Evolutionary conservation across 2,113 vertebrate species (phyloP), one percentile per base, ranked within the genome.

Genomic region (Salminus brasiliensis): DNA sequence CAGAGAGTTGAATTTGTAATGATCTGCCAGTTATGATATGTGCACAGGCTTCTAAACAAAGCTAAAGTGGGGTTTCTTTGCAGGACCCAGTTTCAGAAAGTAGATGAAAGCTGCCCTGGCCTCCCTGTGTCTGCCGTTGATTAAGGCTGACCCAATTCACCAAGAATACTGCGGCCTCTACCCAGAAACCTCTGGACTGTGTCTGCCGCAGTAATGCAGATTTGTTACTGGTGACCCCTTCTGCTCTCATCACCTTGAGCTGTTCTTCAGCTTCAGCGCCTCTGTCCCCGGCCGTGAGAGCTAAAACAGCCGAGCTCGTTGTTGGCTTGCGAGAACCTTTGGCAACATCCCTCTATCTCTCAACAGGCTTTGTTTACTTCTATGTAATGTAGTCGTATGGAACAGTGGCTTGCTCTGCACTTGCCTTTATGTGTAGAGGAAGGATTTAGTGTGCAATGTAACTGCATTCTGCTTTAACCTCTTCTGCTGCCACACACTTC

Each of bases 261-360:
- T 55, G 30, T 34, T 47, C 69, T n/a, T 52, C 43, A 70, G 11
- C 6, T 11, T 55, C n/a, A 55, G 30, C 0, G n/a, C 52, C 25
- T 2, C 66, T 8, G 66, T 47, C 29, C 10, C 45, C 23, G 69
- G 15, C 12, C 21, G 13, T 1, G n/a, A 59, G 18, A 60, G 13
- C 55, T 45, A 15, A n/a, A 62, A 62, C 55, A 30, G 72, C 53
- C 21, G 27, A 60, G 55, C 55, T 43, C 32, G 39, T 74, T 62
- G 3, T 18, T 71, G 27, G 36, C 34, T 25, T 34, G 23, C 8
- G n/a, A 55, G 52, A 1, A 47, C 5, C 23, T 55, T 55, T 25
- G 52, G 52, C n/a, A 4, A 25, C 30, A 13, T 43, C 45, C 25
- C 30, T 21, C 27, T 10, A 41, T 36, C 27, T 72, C 68, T 16